These are phyloP conservation scores for Brienomyrus brachyistius DNA, from an alignment of 2,113 vertebrate species.

Conservation along the genomic window DNA sequence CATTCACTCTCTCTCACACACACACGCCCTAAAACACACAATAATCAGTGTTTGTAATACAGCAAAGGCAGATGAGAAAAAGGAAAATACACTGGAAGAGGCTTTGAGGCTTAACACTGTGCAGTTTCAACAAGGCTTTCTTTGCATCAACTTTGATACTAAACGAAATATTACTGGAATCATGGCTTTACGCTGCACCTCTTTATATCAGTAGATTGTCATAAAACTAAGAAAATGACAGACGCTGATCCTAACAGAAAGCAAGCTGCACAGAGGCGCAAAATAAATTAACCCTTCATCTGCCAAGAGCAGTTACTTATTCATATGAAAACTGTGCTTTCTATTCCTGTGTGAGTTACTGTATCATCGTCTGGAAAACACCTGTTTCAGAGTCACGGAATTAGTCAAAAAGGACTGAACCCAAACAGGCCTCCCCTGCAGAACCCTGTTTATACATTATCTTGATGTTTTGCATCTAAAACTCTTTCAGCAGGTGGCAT, in stretches of 20 bases:
- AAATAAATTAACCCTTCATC: conserved; percentile 50
- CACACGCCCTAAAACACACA: not conserved
- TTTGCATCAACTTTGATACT: not conserved
- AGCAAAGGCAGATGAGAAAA: not conserved
- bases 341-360: conserved; percentile 26
- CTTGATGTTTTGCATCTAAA: not conserved
- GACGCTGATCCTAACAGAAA: not conserved
- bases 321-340: conserved; percentile 43
- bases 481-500: not conserved
- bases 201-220: not conserved
- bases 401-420: conserved; percentile 29
- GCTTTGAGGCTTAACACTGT: not conserved
- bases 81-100: not conserved
- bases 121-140: not conserved
- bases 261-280: conserved; percentile 27
- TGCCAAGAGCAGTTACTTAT: conserved; percentile 36
- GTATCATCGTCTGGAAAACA: conserved; percentile 45
- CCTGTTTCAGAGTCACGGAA: conserved; percentile 30
- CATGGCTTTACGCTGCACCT: not conserved
- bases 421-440: not conserved
- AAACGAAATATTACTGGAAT: not conserved
- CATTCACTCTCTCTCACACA: not conserved
- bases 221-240: not conserved
- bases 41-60: not conserved
- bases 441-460: not conserved